phyloP scores from a whole-genome alignment of 2,113 vertebrate species.

The Siniperca knerii region DNA sequence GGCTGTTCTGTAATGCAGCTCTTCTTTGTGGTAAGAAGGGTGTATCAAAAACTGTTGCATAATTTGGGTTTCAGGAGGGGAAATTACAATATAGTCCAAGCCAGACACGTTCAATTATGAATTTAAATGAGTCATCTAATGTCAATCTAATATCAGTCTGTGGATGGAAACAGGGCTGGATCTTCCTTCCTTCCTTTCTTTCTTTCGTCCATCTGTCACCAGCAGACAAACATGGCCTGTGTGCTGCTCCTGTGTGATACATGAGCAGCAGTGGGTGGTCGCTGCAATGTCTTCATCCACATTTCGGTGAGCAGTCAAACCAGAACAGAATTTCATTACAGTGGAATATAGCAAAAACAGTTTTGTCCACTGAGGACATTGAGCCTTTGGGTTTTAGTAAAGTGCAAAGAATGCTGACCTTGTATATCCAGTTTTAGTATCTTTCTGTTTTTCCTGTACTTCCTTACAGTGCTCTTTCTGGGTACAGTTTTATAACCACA shows the following conservation, averaged over 20 bases:
- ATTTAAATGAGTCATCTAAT: constrained; percentile 47
- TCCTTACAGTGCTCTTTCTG: not conserved
- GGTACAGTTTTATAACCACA: not conserved
- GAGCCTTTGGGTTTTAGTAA: constrained; percentile 22
- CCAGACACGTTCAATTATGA: constrained; percentile 37
- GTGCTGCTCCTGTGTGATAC: constrained; percentile 40
- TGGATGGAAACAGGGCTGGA: not conserved
- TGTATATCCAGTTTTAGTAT: not conserved
- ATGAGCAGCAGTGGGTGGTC: constrained; percentile 58
- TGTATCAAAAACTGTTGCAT: constrained; percentile 16
- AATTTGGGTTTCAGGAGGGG: constrained; percentile 5
- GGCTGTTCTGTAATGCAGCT: not conserved
- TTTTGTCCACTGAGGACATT: constrained; percentile 17
- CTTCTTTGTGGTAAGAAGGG: constrained; percentile 8
- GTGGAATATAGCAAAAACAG: constrained; percentile 45
- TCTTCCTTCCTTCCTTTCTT: constrained; percentile 7
- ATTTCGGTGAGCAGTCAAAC: constrained; percentile 56
- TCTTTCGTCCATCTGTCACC: constrained; percentile 50
- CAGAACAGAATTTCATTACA: constrained; percentile 52
- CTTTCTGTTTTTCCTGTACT: not conserved
- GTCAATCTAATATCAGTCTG: constrained; percentile 23
- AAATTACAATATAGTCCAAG: not conserved
- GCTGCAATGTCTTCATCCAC: constrained; percentile 27
- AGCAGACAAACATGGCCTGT: constrained; percentile 35
- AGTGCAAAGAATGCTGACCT: constrained; percentile 34